phyloP scores from a whole-genome alignment of 2,113 vertebrate genomes.

The Chunga burmeisteri region DNA sequence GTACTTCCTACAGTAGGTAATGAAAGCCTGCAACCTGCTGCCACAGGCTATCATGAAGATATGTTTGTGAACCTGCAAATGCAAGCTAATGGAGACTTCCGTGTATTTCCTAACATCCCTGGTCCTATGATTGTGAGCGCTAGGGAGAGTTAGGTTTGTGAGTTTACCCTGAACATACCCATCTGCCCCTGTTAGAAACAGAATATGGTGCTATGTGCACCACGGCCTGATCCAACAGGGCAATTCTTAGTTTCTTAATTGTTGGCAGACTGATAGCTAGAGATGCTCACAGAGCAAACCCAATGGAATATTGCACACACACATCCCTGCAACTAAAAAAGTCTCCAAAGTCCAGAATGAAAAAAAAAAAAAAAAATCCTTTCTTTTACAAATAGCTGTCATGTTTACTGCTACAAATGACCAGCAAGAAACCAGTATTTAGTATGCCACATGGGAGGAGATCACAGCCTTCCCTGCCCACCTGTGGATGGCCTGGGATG shows the following conservation, averaged over 20 bases:
- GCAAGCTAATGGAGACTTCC: neutral
- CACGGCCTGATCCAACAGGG: neutral
- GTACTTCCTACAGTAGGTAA: neutral
- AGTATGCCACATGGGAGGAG: neutral
- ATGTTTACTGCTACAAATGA: neutral
- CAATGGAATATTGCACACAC: fast-evolving
- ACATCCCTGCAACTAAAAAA: neutral
- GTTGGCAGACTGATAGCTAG: neutral
- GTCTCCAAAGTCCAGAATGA: neutral
- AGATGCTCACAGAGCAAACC: neutral
- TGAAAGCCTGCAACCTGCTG: neutral
- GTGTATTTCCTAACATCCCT: neutral
- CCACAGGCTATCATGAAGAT: neutral
- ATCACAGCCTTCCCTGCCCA: too few species aligned
- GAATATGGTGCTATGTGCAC: neutral
- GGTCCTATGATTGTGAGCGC: neutral
- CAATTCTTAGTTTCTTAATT: neutral
- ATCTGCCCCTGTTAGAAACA: neutral
- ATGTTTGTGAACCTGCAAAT: neutral
- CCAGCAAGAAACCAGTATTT: neutral
- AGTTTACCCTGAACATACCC: neutral
- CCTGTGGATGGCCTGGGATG: too few species aligned
- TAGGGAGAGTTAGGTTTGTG: fast-evolving
- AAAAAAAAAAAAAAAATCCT: neutral
- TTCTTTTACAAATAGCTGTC: neutral